phyloP scores from a whole-genome alignment of 1,140 invertebrate genomes.

The Heliconius hermathena region DNA sequence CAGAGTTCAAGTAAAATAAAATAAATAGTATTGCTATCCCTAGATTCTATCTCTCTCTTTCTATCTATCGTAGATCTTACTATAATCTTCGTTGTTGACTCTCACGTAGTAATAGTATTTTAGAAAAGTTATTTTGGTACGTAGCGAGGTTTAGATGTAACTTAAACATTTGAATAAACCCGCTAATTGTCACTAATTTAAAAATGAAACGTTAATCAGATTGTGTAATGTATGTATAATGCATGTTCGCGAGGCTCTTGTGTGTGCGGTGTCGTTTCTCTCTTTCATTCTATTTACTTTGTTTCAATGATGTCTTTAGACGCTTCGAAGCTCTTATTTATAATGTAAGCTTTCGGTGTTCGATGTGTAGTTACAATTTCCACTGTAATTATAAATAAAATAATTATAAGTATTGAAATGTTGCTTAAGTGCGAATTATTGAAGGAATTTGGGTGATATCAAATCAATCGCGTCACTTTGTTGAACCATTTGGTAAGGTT shows the following conservation, averaged over 20 bases:
- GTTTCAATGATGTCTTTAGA: constrained; percentile 47
- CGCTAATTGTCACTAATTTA: constrained; percentile 77
- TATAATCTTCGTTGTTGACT: constrained; percentile 75
- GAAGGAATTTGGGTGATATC: constrained; percentile 80
- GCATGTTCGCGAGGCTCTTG: constrained; percentile 68
- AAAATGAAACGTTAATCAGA: constrained; percentile 47
- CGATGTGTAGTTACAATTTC: constrained; percentile 60
- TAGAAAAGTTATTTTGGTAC: constrained; percentile 76
- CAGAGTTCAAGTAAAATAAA: constrained; percentile 15
- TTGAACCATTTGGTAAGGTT: constrained; percentile 12
- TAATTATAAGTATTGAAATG: constrained; percentile 47
- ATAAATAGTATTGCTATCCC: constrained; percentile 33
- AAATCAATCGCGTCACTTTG: constrained; percentile 57
- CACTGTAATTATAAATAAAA: constrained; percentile 51
- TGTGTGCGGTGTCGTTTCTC: constrained; percentile 72
- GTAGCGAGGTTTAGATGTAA: constrained; percentile 67
- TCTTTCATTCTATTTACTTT: constrained; percentile 53
- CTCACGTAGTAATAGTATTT: constrained; percentile 66
- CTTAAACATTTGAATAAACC: constrained; percentile 53
- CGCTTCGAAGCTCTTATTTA: constrained; percentile 60
- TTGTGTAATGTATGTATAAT: constrained; percentile 36
- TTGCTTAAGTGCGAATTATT: constrained; percentile 64
- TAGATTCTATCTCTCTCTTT: constrained; percentile 52
- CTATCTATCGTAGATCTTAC: constrained; percentile 62
- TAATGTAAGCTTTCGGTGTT: constrained; percentile 73